Evolutionary conservation across 2,888 invertebrate species (phyloP).

Genomic region (Caenorhabditis becei): DNA sequence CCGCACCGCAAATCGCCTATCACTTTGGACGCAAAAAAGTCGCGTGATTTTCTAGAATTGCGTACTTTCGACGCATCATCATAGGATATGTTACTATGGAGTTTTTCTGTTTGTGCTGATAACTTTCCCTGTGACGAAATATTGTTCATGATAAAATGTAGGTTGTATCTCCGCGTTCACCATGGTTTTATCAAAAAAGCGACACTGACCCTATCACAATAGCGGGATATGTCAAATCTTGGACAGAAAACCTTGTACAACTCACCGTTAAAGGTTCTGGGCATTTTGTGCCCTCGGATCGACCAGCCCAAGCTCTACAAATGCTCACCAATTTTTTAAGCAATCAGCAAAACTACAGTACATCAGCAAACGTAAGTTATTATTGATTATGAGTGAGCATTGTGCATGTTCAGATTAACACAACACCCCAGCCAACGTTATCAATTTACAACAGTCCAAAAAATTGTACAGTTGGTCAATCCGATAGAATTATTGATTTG

Average conservation of each 20-base stretch:
- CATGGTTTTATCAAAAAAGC: constrained; percentile 62
- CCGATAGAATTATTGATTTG: constrained; percentile 61
- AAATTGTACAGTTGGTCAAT: constrained; percentile 27
- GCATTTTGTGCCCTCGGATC: constrained; percentile 69
- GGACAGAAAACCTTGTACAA: constrained; percentile 63
- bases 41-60: too few species aligned
- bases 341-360: constrained; percentile 68
- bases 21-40: too few species aligned
- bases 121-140: too few species aligned
- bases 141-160: background rate
- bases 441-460: background rate
- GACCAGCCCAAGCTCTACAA: constrained; percentile 75
- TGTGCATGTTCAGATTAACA: constrained; percentile 46
- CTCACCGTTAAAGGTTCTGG: constrained; percentile 71
- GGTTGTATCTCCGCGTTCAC: constrained; percentile 46
- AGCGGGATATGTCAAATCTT: constrained; percentile 66
- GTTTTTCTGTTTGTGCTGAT: too few species aligned
- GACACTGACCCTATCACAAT: constrained; percentile 39
- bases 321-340: constrained; percentile 75
- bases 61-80: too few species aligned
- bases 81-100: too few species aligned
- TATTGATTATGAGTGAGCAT: background rate
- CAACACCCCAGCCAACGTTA: constrained; percentile 55
- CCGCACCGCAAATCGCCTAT: too few species aligned
- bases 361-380: constrained; percentile 43